Base-by-base conservation (phyloP, 2,797 vertebrate genomes). In the Euphonia xanthogaster region DNA sequence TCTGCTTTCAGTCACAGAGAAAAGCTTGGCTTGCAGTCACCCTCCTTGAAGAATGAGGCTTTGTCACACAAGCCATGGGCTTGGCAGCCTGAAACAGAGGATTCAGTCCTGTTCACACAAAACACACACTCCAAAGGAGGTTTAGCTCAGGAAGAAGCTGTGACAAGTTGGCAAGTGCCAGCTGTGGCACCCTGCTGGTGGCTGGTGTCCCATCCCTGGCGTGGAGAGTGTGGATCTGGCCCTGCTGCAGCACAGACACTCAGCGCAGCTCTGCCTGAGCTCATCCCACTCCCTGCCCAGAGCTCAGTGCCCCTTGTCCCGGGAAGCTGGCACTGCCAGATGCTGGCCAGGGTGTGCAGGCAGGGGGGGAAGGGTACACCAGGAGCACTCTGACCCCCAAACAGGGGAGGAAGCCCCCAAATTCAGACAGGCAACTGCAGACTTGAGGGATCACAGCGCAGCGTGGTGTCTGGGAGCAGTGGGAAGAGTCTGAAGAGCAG, bases 381-480 rank as follows among this genome's bases (percentile, higher is more conserved):
- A 42, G 58, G 40, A 55, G 22, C 33, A 7, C 37, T 47, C 31
- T 37, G 62, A 65, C 8, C 15, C 22, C 50, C 4, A 1, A 5
- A 28, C 4, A 4, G 5, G 15, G 27, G 3, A 66, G 31, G 37
- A 88, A 50, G 51, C 23, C 2, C 19, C 40, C 71, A 63, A 14
- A 42, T 14, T 24, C 45, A 18, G n/a, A 20, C 10, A 19, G 27
- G 30, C 0, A 0, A 14, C 1, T 30, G 53, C 13, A 57, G 42
- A 25, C 14, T 10, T 22, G 33, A 2, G 50, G 55, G 20, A n/a
- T 15, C 23, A 18, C 2, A 0, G 13, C 0, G 0, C 23, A 20
- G 14, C 2, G 23, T 14, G 6, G 3, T 16, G 73, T 57, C 60
- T 48, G 60, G 66, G 35, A 79, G 42, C 33, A 47, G 58, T 0